Base-by-base conservation (phyloP, 1,140 invertebrate genomes). In the Drosophila tani region DNA sequence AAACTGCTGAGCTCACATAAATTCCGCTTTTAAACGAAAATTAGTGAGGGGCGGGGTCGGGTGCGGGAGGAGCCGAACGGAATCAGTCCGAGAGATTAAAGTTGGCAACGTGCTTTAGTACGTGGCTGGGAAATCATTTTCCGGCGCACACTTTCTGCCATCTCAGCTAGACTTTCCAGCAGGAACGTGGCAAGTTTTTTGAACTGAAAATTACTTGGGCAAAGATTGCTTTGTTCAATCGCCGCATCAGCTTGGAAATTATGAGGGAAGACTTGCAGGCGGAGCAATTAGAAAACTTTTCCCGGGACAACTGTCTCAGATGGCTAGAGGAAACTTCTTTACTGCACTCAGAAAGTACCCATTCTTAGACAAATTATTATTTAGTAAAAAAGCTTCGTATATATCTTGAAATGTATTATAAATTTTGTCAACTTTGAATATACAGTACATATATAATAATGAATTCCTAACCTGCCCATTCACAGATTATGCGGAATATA, bases 151-250 rank as follows among this genome's bases (percentile, higher is more conserved):
- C 46, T 67, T 78, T 78, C 43, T 88, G 83, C 84, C 79, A 64
- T 80, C 71, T 88, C 83, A 88, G 83, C 70, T 69, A 73, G 65
- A 60, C 49, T 45, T 17, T 53, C 19, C 40, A 19, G 43, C n/a
- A 51, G 40, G 59, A 59, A 82, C 68, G 69, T 75, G 78, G 40
- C 67, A 85, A 85, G 79, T 85, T 85, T 84, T 66, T 50, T 51
- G 46, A 45, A 70, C 77, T 51, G 64, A 69, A 85, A 86, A 82
- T 87, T 76, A 87, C 76, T 87, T 87, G 83, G 63, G 65, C 84
- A 87, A 87, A 87, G 83, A 87, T 83, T 80, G 83, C 77, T 88
- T 83, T 87, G 83, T 87, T 82, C 80, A 80, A 87, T 83, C 59
- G 60, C 49, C 71, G 60, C 62, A 58, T 24, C 57, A 73, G 82